Percentiles rank a stretch among this genome's conserved stretches.
These are phyloP conservation scores for Drosophila nigrodunni DNA, from an alignment of 1,140 invertebrate species.

Conservation along the genomic window DNA sequence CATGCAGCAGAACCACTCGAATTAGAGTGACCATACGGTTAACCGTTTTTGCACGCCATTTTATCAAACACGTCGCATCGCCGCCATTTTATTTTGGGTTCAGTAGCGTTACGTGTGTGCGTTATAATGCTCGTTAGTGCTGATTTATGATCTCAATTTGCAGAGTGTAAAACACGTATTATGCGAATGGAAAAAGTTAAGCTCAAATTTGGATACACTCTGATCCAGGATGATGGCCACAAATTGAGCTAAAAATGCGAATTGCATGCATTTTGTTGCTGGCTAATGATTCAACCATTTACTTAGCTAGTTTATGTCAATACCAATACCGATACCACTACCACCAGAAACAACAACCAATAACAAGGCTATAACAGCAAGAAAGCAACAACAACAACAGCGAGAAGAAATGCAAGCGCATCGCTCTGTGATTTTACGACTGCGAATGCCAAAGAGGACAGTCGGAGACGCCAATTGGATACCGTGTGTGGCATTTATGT, in stretches of 20 bases:
- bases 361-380: conserved; percentile 63
- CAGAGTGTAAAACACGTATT: conserved; percentile 56
- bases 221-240: conserved; percentile 59
- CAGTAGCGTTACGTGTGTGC: conserved; percentile 39
- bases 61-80: conserved; percentile 55
- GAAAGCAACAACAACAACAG: too few species aligned
- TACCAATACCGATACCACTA: conserved; percentile 37
- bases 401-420: conserved; percentile 54
- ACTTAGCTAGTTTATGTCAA: conserved; percentile 68
- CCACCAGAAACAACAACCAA: conserved; percentile 38
- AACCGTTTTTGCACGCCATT: conserved; percentile 11
- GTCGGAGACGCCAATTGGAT: conserved; percentile 48
- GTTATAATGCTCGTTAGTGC: conserved; percentile 50
- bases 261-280: conserved; percentile 61
- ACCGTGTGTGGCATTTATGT: conserved; percentile 74
- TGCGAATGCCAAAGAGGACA: conserved; percentile 44
- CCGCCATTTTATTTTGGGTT: conserved; percentile 34
- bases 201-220: conserved; percentile 57
- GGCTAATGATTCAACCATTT: conserved; percentile 71
- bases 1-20: background rate
- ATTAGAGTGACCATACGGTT: conserved; percentile 7
- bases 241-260: conserved; percentile 66
- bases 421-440: conserved; percentile 68
- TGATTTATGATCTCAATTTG: conserved; percentile 73
- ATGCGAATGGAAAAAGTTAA: conserved; percentile 37